phyloP scores from a whole-genome alignment of 2,888 invertebrate genomes.

The Tetheella fluctuosa region DNA sequence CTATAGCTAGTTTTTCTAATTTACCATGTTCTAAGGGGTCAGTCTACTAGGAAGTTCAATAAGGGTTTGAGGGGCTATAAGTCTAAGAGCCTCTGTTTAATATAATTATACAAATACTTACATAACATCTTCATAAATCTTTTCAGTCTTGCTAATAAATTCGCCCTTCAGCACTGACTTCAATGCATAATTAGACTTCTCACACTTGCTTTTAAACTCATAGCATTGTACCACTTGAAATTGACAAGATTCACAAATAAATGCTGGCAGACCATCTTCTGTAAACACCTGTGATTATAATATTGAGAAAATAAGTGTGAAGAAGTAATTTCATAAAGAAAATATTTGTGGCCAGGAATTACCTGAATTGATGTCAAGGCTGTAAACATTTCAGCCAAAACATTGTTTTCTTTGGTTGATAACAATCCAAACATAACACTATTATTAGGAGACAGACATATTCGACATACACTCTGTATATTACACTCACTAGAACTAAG shows the following conservation, averaged over 20 bases:
- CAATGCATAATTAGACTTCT: slow-evolving; percentile 61
- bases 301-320: neutral
- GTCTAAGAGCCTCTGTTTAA: neutral
- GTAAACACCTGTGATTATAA: slow-evolving; percentile 39
- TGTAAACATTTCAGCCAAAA: slow-evolving; percentile 62
- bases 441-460: slow-evolving; percentile 67
- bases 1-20: no score
- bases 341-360: slow-evolving; percentile 22
- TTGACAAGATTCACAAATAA: slow-evolving; percentile 59
- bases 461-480: slow-evolving; percentile 70
- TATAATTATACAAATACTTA: slow-evolving; percentile 36
- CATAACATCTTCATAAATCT: slow-evolving; percentile 22
- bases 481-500: slow-evolving; percentile 43
- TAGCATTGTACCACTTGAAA: slow-evolving; percentile 58
- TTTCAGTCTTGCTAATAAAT: slow-evolving; percentile 40
- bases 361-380: slow-evolving; percentile 65
- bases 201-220: slow-evolving; percentile 73
- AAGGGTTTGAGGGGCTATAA: no score
- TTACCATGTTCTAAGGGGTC: no score
- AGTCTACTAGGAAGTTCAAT: no score
- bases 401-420: slow-evolving; percentile 49
- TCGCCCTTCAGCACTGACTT: slow-evolving; percentile 53
- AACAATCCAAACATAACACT: slow-evolving; percentile 56
- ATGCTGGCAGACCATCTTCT: slow-evolving; percentile 52
- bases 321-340: neutral